Evolutionary conservation across 2,888 invertebrate genomes (phyloP).

Genomic region (Scaptomyza polygonia): DNA sequence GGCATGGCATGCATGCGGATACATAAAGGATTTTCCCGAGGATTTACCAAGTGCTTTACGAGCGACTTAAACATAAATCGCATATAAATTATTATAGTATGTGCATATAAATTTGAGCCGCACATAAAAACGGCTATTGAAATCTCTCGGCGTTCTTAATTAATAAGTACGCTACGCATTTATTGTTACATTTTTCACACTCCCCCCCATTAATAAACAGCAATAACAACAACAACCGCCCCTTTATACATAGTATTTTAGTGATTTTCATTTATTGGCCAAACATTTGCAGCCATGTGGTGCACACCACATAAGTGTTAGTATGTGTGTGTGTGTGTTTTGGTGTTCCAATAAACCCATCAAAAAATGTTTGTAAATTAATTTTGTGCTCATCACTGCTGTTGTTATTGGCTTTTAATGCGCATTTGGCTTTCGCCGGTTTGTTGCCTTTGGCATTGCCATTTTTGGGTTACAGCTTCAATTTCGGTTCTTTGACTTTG

Average conservation of each 20-base stretch:
- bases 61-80: not conserved
- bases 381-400: constrained; percentile 76
- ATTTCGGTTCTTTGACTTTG: constrained; percentile 29
- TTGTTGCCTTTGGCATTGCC: constrained; percentile 15
- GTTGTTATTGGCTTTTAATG: constrained; percentile 79
- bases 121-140: constrained; percentile 67
- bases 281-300: constrained; percentile 72
- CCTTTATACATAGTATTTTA: constrained; percentile 45
- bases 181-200: constrained; percentile 69
- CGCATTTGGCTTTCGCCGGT: constrained; percentile 58
- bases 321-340: constrained; percentile 9
- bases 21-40: not conserved
- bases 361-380: constrained; percentile 75
- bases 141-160: constrained; percentile 65
- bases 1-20: no score
- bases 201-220: constrained; percentile 17
- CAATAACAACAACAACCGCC: not conserved
- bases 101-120: constrained; percentile 46
- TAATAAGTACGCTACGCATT: constrained; percentile 65
- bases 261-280: constrained; percentile 66
- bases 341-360: constrained; percentile 57
- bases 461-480: not conserved
- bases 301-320: constrained; percentile 11
- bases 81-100: constrained; percentile 1
- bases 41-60: constrained; percentile 37